Conservation (phyloP, 2,797 vertebrate genomes). For the Sylvilagus floridanus region DNA sequence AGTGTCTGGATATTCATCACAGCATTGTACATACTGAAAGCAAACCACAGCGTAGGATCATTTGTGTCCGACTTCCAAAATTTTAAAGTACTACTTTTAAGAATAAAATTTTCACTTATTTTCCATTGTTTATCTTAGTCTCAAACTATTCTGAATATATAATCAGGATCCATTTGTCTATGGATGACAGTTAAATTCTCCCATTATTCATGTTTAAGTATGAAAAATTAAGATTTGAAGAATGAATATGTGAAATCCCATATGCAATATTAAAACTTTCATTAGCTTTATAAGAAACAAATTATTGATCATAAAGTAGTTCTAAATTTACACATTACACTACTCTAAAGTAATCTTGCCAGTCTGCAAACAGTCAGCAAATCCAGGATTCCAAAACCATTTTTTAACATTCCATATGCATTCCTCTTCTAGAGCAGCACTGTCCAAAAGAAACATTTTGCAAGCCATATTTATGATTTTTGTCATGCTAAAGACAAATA, state of each 20-base stretch:
- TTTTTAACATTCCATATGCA: conserved; percentile 59
- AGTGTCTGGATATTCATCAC: conserved; percentile 26
- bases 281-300: conserved; percentile 64
- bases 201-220: no score
- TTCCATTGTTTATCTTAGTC: conserved; percentile 37
- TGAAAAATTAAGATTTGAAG: no score
- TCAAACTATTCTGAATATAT: conserved; percentile 52
- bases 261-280: conserved; percentile 59
- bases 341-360: conserved; percentile 46
- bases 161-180: background rate
- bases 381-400: conserved; percentile 55
- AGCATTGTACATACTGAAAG: conserved; percentile 45
- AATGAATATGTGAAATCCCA: background rate
- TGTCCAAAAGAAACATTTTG: conserved; percentile 46
- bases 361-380: conserved; percentile 15
- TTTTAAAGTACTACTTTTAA: background rate
- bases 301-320: conserved; percentile 72
- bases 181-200: no score
- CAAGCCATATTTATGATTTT: conserved; percentile 29
- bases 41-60: background rate
- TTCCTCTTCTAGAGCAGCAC: conserved; percentile 63
- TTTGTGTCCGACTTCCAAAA: background rate
- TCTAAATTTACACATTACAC: conserved; percentile 62
- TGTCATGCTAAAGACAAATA: background rate
- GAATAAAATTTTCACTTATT: conserved; percentile 29